A percentile compares a stretch with the other conserved stretches of the same genome.
Conservation (phyloP, 2,113 vertebrate species). For the Amphiprion ocellaris region DNA sequence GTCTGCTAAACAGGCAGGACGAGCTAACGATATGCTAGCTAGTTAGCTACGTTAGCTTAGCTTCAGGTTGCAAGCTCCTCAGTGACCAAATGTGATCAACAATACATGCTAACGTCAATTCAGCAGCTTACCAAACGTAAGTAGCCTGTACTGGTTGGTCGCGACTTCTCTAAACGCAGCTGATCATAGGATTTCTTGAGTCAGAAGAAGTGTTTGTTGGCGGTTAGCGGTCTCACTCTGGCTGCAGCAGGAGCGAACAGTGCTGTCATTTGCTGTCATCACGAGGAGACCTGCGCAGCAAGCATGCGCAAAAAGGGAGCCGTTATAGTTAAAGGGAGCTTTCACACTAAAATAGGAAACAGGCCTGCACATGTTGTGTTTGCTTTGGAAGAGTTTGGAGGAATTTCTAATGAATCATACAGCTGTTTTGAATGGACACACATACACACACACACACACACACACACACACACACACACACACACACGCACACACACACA, state of each 20-base stretch:
- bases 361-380: too few species aligned
- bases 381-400: too few species aligned
- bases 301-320: conserved; percentile 69
- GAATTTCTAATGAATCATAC: too few species aligned
- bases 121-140: conserved; percentile 67
- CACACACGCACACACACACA: too few species aligned
- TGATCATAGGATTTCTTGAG: conserved; percentile 45
- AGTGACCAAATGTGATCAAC: conserved; percentile 13
- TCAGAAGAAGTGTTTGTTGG: conserved; percentile 50
- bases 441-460: too few species aligned
- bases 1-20: conserved; percentile 42
- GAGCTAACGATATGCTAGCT: conserved; percentile 73
- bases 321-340: conserved; percentile 28
- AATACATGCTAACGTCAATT: neutral
- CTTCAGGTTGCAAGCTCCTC: conserved; percentile 43
- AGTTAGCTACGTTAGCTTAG: conserved; percentile 75
- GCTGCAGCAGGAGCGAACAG: conserved; percentile 67
- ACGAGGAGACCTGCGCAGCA: conserved; percentile 69
- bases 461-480: too few species aligned
- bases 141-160: conserved; percentile 10
- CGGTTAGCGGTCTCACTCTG: conserved; percentile 64
- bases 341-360: conserved; percentile 3
- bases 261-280: conserved; percentile 83
- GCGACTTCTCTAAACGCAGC: conserved; percentile 28
- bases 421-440: neutral